Conservation (phyloP, 2,113 vertebrate species). For the Psettodes erumei region DNA sequence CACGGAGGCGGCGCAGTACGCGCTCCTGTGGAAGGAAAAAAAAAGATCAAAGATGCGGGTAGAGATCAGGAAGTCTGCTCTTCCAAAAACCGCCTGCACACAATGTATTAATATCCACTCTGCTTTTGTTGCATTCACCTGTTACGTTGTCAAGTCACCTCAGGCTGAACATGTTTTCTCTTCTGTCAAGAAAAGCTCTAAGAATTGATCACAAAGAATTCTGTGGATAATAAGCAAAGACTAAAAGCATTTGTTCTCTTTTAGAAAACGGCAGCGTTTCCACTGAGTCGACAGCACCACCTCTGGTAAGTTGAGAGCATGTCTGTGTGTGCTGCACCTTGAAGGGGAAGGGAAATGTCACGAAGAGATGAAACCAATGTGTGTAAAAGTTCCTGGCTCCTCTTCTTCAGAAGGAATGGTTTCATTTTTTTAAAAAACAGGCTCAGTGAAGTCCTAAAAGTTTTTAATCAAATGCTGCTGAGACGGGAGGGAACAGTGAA, state of each 20-base stretch:
- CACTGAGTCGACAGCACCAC: neutral
- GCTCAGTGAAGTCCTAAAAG: neutral
- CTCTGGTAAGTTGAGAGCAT: neutral
- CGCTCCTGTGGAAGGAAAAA: conserved; percentile 84
- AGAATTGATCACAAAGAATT: neutral
- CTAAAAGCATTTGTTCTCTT: neutral
- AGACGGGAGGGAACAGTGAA: neutral
- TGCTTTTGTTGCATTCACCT: neutral
- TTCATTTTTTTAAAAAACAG: neutral
- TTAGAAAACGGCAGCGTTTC: neutral
- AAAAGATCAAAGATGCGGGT: neutral
- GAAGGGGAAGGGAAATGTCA: neutral
- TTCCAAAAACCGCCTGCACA: neutral
- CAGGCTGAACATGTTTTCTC: neutral
- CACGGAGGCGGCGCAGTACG: conserved; percentile 93
- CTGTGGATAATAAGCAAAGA: neutral
- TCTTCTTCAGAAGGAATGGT: neutral
- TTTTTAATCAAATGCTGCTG: neutral
- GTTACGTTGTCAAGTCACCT: neutral
- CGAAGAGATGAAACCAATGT: neutral
- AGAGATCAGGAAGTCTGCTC: conserved; percentile 22
- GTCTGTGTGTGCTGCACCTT: neutral
- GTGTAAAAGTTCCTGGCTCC: neutral
- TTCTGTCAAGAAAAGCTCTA: neutral
- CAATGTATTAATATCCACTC: conserved; percentile 11